Base-by-base conservation (phyloP, 1,140 invertebrate genomes). In the Zaprionus taronus region DNA sequence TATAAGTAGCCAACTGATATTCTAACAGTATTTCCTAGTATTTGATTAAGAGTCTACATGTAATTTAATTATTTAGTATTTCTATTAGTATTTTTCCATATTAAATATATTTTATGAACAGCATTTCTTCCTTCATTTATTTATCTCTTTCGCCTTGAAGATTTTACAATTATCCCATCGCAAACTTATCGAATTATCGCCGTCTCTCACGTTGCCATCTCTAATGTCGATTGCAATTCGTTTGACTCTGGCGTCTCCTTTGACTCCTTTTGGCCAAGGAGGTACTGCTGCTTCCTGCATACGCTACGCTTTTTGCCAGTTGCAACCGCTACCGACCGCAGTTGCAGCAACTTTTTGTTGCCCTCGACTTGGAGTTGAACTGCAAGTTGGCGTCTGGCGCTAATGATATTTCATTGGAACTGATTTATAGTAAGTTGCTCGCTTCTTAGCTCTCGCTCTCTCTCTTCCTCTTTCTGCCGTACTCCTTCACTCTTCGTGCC, bases 321-420 rank as follows among this genome's bases (percentile, higher is more conserved):
- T 71, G 55, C 44, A 51, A 24, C 17, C 47, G 9, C 20, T 11
- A 38, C 2, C 38, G 51, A 56, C 61, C 69, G 31, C 62, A 66
- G 55, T 72, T 77, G 56, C 47, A 51, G 41, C 65, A 55, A 60
- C 71, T 68, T 68, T 70, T 77, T 73, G 73, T 63, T 53, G 49
- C 47, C 70, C 80, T 75, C 58, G 53, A 66, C 15, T 70, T 38
- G 14, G 36, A 38, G 36, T 38, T 47, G 6, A 17, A 47, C n/a
- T 47, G 41, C 41, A n/a, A 47, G 41, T 47, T 47, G 41, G 55
- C 24, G 74, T 73, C 76, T 77, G 79, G 61, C 70, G 74, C 86
- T 89, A 90, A 89, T 89, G 79, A 90, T 79, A 89, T 89, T 89
- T 84, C 82, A 90, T 82, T 90, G 76, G 53, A 68, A 77, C 72